Percentiles rank a stretch among this genome's conserved stretches.
Evolutionary conservation across 2,888 invertebrate genomes (phyloP).

Genomic region (Amiota communis): DNA sequence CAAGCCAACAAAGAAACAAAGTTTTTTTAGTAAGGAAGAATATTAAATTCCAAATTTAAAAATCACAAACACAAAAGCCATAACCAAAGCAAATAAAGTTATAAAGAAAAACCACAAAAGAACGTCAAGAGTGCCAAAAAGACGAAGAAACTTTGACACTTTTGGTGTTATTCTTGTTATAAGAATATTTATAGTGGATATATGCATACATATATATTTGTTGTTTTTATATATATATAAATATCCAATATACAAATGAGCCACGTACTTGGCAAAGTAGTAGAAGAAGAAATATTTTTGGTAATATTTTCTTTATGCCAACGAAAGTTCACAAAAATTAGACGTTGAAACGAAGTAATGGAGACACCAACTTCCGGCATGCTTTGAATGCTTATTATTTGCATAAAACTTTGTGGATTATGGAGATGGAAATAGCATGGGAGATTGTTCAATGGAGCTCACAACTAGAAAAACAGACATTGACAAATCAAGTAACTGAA

Average conservation of each 20-base stretch:
- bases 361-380: slow-evolving; percentile 51
- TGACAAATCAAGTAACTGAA: background rate
- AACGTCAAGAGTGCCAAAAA: too few relatives aligned
- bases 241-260: background rate
- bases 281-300: slow-evolving; percentile 4
- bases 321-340: slow-evolving; percentile 45
- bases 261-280: slow-evolving; percentile 23
- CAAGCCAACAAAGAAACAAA: slow-evolving; percentile 2
- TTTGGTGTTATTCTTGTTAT: too few relatives aligned
- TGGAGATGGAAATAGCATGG: slow-evolving; percentile 19
- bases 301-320: slow-evolving; percentile 32
- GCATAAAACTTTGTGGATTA: slow-evolving; percentile 51
- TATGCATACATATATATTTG: too few relatives aligned
- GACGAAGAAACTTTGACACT: too few relatives aligned
- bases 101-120: too few relatives aligned
- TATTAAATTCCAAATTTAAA: background rate
- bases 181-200: too few relatives aligned
- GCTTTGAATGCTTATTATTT: slow-evolving; percentile 58
- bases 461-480: background rate
- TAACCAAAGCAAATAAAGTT: too few relatives aligned
- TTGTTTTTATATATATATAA: too few relatives aligned
- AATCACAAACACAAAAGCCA: too few relatives aligned
- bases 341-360: slow-evolving; percentile 57
- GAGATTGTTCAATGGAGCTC: background rate
- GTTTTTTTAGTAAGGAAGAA: slow-evolving; percentile 1